A percentile compares a stretch with the other conserved stretches of the same genome.
Conservation (phyloP, 64 coral and sea anemone genomes). For the Anthopleura sola region DNA sequence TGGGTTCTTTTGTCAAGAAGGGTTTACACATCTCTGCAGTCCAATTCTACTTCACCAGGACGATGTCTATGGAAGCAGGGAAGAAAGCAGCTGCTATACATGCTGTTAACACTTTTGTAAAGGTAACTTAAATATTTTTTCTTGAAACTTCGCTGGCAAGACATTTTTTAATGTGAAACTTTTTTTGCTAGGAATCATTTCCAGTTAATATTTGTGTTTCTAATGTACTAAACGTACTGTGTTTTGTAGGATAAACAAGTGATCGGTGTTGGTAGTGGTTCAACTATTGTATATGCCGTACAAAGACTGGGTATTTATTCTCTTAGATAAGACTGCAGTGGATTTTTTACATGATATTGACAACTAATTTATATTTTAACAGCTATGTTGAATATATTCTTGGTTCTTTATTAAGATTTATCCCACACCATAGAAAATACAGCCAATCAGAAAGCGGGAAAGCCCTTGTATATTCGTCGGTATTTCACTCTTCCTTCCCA, state of each 20-base stretch:
- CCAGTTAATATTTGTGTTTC: not conserved
- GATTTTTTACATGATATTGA: too few species aligned
- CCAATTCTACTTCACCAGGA: not conserved
- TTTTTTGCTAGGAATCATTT: too few species aligned
- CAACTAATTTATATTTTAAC: too few species aligned
- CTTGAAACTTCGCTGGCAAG: too few species aligned
- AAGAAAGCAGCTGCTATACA: constrained; percentile 74
- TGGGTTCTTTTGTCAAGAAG: not conserved
- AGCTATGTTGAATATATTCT: too few species aligned
- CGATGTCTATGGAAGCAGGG: constrained; percentile 60
- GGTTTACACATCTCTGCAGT: not conserved
- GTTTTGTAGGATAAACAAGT: constrained; percentile 70
- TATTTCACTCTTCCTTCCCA: too few species aligned
- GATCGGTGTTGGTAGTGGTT: constrained; percentile 94
- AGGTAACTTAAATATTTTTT: constrained; percentile 18
- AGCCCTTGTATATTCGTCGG: too few species aligned
- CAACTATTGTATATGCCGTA: constrained; percentile 93
- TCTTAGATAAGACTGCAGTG: too few species aligned
- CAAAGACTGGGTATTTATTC: constrained; percentile 60
- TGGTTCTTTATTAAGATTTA: too few species aligned
- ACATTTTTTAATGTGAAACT: too few species aligned
- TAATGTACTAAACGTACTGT: not conserved
- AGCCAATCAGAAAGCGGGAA: too few species aligned
- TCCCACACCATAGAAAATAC: too few species aligned
- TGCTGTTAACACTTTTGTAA: constrained; percentile 73